phyloP scores from a whole-genome alignment of 2,797 vertebrate genomes.

The Capromys pilorides region DNA sequence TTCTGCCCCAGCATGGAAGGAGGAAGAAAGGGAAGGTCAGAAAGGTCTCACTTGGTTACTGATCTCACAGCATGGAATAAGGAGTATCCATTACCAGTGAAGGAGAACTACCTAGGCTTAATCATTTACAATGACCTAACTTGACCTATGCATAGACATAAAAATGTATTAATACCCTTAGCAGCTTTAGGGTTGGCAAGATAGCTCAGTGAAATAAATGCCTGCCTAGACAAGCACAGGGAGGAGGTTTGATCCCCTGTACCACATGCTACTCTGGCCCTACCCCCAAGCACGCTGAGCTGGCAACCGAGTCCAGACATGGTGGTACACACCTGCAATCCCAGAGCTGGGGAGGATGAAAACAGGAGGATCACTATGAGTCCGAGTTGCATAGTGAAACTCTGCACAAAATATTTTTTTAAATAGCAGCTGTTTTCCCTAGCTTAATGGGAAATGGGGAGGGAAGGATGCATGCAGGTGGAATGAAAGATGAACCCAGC shows the following conservation, averaged over 20 bases:
- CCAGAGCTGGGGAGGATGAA: too few relatives aligned
- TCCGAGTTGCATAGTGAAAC: too few relatives aligned
- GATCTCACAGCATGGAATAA: neutral
- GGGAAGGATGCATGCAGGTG: neutral
- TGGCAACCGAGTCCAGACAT: too few relatives aligned
- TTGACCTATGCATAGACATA: neutral
- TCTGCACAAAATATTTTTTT: too few relatives aligned
- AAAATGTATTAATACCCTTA: neutral
- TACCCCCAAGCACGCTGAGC: too few relatives aligned
- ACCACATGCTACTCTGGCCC: too few relatives aligned
- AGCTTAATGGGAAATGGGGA: too few relatives aligned
- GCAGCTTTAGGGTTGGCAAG: neutral
- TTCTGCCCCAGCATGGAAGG: rapidly evolving
- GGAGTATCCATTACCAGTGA: neutral
- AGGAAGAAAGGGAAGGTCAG: neutral
- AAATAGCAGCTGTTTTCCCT: neutral
- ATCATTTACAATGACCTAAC: neutral
- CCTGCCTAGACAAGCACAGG: too few relatives aligned
- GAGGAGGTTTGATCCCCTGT: too few relatives aligned
- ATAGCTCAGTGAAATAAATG: too few relatives aligned
- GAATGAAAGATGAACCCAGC: neutral
- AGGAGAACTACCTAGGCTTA: neutral
- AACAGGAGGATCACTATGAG: too few relatives aligned
- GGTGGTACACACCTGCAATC: too few relatives aligned
- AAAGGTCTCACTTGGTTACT: neutral